phyloP scores from a whole-genome alignment of 2,113 vertebrate species.

The Atrichornis clamosus region DNA sequence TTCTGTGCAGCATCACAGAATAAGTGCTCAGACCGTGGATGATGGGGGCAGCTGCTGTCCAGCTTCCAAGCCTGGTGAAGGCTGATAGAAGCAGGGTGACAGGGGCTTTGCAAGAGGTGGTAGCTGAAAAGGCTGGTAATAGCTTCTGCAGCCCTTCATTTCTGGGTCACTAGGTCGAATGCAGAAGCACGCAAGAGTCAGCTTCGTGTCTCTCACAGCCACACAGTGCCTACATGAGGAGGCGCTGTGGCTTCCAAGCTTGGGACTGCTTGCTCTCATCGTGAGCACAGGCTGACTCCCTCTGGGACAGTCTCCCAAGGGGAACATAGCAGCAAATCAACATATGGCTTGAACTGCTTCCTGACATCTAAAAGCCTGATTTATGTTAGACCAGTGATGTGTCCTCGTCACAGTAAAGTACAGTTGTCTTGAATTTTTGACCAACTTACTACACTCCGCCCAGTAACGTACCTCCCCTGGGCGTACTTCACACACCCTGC shows the following conservation, averaged over 20 bases:
- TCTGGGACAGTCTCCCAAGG: not conserved
- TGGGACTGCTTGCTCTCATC: not conserved
- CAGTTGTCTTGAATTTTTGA: not conserved
- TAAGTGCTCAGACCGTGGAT: not conserved
- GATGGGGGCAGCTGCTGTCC: not conserved
- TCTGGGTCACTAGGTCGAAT: not conserved
- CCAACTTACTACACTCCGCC: not conserved
- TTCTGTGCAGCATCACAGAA: not conserved
- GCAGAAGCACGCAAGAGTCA: not conserved
- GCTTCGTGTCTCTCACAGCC: not conserved
- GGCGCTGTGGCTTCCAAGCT: not conserved
- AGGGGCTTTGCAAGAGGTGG: not conserved
- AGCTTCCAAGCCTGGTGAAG: not conserved
- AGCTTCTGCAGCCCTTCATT: not conserved
- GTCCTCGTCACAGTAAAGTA: not conserved
- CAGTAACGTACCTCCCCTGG: rapidly evolving
- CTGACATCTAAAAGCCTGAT: not conserved
- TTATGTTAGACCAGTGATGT: not conserved
- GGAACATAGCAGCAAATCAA: not conserved
- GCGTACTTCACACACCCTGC: rapidly evolving
- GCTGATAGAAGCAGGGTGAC: not conserved
- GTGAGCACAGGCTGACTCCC: not conserved
- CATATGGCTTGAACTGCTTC: not conserved
- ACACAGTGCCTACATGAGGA: not conserved
- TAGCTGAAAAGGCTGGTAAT: not conserved